phyloP scores from a whole-genome alignment of 2,888 invertebrate species.

The Melolontha melolontha region DNA sequence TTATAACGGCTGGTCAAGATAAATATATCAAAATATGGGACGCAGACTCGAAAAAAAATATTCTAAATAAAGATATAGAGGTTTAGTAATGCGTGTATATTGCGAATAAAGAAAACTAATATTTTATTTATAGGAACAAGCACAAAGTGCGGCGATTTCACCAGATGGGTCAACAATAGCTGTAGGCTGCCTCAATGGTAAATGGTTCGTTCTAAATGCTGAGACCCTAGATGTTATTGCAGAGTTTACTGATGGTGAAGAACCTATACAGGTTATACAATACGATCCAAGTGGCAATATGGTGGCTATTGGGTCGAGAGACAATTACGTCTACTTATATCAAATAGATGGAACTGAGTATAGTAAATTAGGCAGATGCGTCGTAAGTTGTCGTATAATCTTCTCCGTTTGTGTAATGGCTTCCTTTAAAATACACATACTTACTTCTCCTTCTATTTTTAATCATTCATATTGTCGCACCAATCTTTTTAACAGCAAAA shows the following conservation, averaged over 20 bases:
- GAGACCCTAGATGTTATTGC: slow-evolving; percentile 79
- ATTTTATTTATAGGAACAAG: slow-evolving; percentile 75
- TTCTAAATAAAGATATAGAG: slow-evolving; percentile 92
- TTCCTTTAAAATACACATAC: neutral
- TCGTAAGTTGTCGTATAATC: slow-evolving; percentile 6
- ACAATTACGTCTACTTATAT: slow-evolving; percentile 92
- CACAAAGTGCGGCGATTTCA: slow-evolving; percentile 86
- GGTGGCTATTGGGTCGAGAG: slow-evolving; percentile 88
- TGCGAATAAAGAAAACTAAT: neutral
- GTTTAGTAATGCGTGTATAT: too few species aligned
- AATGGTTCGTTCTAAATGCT: slow-evolving; percentile 87
- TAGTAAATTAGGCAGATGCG: slow-evolving; percentile 83
- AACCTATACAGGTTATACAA: slow-evolving; percentile 77
- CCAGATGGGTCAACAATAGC: slow-evolving; percentile 80
- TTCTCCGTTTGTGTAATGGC: neutral
- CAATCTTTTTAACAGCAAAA: too few species aligned
- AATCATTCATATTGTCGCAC: too few species aligned
- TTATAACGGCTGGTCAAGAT: slow-evolving; percentile 87
- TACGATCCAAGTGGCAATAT: slow-evolving; percentile 84
- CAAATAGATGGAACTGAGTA: slow-evolving; percentile 85
- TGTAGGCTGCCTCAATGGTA: slow-evolving; percentile 82
- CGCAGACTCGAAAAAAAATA: slow-evolving; percentile 84
- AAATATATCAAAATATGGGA: slow-evolving; percentile 89
- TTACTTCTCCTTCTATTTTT: neutral
- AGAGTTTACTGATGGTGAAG: slow-evolving; percentile 77